Base-by-base conservation (phyloP, 2,888 invertebrate species). In the Drosophila formosana region DNA sequence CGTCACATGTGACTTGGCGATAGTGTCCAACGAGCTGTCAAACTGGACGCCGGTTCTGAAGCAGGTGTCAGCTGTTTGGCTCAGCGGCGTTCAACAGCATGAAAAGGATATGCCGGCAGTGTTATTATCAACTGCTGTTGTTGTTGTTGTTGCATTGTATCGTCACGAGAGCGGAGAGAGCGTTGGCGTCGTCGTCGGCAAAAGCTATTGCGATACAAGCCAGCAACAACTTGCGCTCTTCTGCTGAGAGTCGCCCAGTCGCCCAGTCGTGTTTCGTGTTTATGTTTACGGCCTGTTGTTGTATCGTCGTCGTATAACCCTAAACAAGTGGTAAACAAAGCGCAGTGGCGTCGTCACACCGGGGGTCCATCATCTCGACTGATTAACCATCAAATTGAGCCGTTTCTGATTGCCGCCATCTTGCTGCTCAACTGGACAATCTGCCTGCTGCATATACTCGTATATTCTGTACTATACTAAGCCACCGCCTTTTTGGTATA, bases 291-390 rank as follows among this genome's bases (percentile, higher is more conserved):
- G 80, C 75, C 76, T 75, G 75, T 82, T 86, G 76, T 65, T 67
- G 73, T 47, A n/a, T 47, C 45, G 45, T 13, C 39, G 39, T 58
- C n/a, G 37, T n/a, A 64, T 52, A 34, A 62, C 57, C 64, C 75
- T 90, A 91, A 90, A 91, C 85, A 90, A 80, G 68, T 80, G 65
- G 90, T 91, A 91, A 92, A 92, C 91, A 92, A 89, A 74, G 61
- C 45, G 53, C 91, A 91, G 92, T 75, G 91, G 83, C 85, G 92
- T 77, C 79, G 72, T 53, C 51, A 51, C 6, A 9, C n/a, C 13
- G 43, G 73, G 89, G 80, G 63, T 49, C 26, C 13, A n/a, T 23
- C n/a, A 41, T 3, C 4, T 49, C 34, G 32, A 80, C 41, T 66
- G n/a, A 26, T 65, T 52, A 23, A 62, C 25, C 23, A 65, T 62